These are phyloP conservation scores for Nothocercus nigrocapillus DNA, from an alignment of 2,113 vertebrate genomes.

Conservation along the genomic window DNA sequence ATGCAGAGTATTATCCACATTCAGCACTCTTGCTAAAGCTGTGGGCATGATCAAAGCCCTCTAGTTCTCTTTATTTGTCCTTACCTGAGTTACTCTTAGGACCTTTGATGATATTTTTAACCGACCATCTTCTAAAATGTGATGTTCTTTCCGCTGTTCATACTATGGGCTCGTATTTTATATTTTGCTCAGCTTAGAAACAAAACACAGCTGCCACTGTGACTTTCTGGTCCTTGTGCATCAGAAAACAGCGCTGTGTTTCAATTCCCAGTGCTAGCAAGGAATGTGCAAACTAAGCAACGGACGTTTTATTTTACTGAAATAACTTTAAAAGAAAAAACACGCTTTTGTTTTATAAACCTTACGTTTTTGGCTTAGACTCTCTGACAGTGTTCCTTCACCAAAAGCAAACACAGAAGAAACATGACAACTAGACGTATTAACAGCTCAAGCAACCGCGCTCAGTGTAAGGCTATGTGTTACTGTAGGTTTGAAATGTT, in stretches of 20 bases:
- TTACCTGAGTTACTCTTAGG: not conserved
- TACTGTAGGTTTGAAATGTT: conserved; percentile 37
- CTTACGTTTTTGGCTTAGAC: not conserved
- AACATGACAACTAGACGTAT: not conserved
- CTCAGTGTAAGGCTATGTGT: not conserved
- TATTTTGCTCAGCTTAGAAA: not conserved
- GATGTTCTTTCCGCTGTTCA: not conserved
- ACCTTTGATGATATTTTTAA: not conserved
- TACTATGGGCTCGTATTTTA: not conserved
- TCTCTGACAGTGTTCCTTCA: not conserved
- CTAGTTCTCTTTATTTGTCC: not conserved
- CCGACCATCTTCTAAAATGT: not conserved
- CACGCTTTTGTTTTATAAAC: conserved; percentile 11
- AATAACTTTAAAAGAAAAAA: not conserved
- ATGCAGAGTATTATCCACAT: not conserved
- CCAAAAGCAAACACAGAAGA: conserved; percentile 1
- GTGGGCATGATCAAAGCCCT: not conserved
- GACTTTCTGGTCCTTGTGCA: not conserved
- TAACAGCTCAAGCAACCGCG: not conserved
- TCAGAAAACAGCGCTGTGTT: not conserved
- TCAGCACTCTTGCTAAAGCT: not conserved
- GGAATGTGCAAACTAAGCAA: not conserved
- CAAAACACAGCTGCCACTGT: not conserved
- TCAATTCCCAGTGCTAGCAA: not conserved
- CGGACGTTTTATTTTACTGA: not conserved